Evolutionary conservation across 2,888 invertebrate species (phyloP), one percentile per base, ranked within the genome.

Genomic region (Branchipolynoe longqiensis): DNA sequence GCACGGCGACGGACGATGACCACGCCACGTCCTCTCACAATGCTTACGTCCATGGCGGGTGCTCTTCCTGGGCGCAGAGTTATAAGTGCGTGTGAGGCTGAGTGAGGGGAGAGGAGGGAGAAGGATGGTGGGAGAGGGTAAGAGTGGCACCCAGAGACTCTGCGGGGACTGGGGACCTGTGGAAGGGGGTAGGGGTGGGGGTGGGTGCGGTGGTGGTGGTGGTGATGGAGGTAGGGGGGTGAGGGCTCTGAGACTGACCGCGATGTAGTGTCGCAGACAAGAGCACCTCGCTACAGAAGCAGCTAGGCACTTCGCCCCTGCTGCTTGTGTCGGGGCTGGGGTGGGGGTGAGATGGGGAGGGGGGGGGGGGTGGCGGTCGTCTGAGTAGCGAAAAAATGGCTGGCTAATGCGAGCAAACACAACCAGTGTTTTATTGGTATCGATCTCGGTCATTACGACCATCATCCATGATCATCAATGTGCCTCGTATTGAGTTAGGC

Each of bases 391-490:
- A 33, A 78, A 78, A 78, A 48, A 78, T 25, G 78, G n/a, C 25
- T 25, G 48, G 48, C 28, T 78, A 54, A 78, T 78, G 78, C 48
- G 78, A 78, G 78, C 78, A 78, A 78, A 48, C 54, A 78, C 31
- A 48, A 6, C 48, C 78, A 78, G 28, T 78, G 78, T 78, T 78
- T 78, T 78, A 78, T 78, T 78, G 78, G 78, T 78, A 78, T 78
- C 54, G 78, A 78, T 78, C 78, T 28, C 41, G 14, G 33, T 78
- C 78, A 78, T 78, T 78, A 78, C 78, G 31, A 48, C 78, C 78
- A 78, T 78, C 78, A 78, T 78, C 78, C 31, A 41, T 54, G 48
- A 78, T 78, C 78, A 78, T 78, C 78, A 78, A 78, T 78, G 48
- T 25, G 78, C n/a, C 48, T 2, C 48, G 4, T 18, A 78, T 78